Base-by-base conservation (phyloP, 1,140 invertebrate species). In the Anoplolepis gracilipes region DNA sequence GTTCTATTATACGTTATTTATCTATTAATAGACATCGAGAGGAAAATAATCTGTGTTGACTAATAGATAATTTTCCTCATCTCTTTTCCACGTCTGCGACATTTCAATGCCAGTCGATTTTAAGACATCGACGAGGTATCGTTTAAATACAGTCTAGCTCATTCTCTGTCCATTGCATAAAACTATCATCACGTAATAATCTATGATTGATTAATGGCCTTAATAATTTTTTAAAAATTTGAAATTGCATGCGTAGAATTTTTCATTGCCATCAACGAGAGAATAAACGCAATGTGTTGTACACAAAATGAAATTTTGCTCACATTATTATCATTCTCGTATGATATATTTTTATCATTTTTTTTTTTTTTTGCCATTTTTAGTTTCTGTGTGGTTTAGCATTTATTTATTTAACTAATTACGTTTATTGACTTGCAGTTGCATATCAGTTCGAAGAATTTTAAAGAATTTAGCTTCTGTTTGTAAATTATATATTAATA, bases 71-170 rank as follows among this genome's bases (percentile, higher is more conserved):
- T 82, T n/a, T 73, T 73, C 19, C 33, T 39, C n/a, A 42, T 39
- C 22, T 81, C 55, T 76, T 57, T 59, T 33, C 57, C 79, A 73
- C 69, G 19, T 76, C 57, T 57, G 28, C 77, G 55, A 55, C 61
- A 7, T 88, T 13, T 75, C 85, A 46, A 76, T 88, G 70, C 77
- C 70, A 61, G 67, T 90, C 79, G 88, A 84, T 89, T 70, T 87
- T 90, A 67, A 77, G 57, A 67, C 79, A 30, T 90, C 88, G 85
- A 76, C 67, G 67, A 90, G 85, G 67, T 88, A 88, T 57, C 57
- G 28, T 70, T 79, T 55, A 49, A 36, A 10, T 61, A 59, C 28
- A 62, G 4, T 16, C 42, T 61, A 73, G 33, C 33, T 73, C 13
- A 16, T 36, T 81, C 49, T 59, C 25, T 42, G 53, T 67, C 42